phyloP scores from a whole-genome alignment of 2,797 vertebrate genomes.

The Enteromius trimaculatus region DNA sequence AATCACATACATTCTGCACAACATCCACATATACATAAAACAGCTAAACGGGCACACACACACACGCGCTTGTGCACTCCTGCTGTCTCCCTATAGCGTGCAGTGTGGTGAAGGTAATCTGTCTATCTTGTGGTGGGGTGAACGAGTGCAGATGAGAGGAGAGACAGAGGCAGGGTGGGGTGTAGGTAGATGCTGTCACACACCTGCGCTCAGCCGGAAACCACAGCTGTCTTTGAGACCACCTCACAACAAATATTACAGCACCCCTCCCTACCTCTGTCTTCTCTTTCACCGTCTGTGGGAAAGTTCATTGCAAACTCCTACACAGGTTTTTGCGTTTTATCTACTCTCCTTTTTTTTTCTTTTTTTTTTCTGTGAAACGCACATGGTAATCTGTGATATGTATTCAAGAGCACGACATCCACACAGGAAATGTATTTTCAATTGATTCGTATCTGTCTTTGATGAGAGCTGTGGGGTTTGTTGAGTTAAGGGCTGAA shows the following conservation, averaged over 20 bases:
- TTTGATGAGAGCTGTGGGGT: slow-evolving; percentile 34
- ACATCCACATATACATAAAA: neutral
- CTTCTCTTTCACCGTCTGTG: slow-evolving; percentile 21
- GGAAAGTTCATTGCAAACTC: slow-evolving; percentile 33
- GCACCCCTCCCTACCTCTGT: slow-evolving; percentile 8
- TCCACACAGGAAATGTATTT: slow-evolving; percentile 36
- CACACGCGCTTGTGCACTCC: neutral
- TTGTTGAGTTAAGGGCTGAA: slow-evolving; percentile 13
- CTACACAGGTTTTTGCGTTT: slow-evolving; percentile 24
- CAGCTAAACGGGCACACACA: neutral
- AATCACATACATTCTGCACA: neutral
- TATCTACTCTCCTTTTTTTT: slow-evolving; percentile 11
- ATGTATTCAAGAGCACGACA: slow-evolving; percentile 1
- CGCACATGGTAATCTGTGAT: slow-evolving; percentile 26
- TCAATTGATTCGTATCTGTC: slow-evolving; percentile 48
- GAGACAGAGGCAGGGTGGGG: slow-evolving; percentile 27
- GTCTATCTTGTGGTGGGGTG: slow-evolving; percentile 42
- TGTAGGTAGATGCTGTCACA: slow-evolving; percentile 45
- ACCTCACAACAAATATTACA: slow-evolving; percentile 48
- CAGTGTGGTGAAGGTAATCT: slow-evolving; percentile 42
- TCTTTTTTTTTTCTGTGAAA: slow-evolving; percentile 9
- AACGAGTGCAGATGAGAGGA: slow-evolving; percentile 44
- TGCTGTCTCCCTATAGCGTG: neutral
- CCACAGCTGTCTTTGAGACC: slow-evolving; percentile 49
- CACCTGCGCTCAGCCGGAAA: slow-evolving; percentile 57